Percentiles rank a stretch among this genome's conserved stretches.
Evolutionary conservation across 2,888 invertebrate species (phyloP).

Genomic region (Melipona bicolor): DNA sequence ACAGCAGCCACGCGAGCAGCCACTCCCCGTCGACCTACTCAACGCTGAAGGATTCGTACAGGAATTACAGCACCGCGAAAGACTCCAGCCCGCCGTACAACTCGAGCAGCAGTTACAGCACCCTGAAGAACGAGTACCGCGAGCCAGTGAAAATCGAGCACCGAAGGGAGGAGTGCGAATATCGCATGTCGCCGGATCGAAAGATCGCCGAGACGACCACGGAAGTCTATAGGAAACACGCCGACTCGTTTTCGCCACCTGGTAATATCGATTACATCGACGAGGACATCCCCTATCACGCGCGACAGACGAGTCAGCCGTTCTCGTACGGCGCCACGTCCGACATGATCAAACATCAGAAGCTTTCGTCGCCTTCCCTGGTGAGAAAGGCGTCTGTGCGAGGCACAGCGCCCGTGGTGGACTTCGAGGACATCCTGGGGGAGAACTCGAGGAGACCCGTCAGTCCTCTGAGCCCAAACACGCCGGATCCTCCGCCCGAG

Average conservation of each 20-base stretch:
- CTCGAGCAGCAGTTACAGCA: constrained; percentile 76
- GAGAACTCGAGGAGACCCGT: constrained; percentile 75
- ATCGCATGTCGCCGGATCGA: constrained; percentile 75
- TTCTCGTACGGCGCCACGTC: constrained; percentile 93
- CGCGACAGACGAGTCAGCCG: constrained; percentile 94
- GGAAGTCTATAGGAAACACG: constrained; percentile 68
- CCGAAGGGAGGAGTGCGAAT: constrained; percentile 73
- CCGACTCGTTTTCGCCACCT: constrained; percentile 80
- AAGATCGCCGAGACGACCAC: constrained; percentile 66
- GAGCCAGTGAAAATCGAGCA: constrained; percentile 70
- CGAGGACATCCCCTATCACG: constrained; percentile 94
- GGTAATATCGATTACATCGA: constrained; percentile 86
- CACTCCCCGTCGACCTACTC: constrained; percentile 80
- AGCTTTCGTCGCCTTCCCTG: constrained; percentile 93
- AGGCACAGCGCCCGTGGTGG: constrained; percentile 79
- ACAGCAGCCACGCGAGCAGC: constrained; percentile 74
- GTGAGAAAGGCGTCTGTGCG: constrained; percentile 89
- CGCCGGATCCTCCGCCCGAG: constrained; percentile 80
- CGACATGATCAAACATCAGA: constrained; percentile 90
- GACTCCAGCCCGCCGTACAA: constrained; percentile 79
- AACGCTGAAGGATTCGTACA: constrained; percentile 81
- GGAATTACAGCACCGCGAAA: constrained; percentile 77
- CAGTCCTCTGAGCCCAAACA: constrained; percentile 76
- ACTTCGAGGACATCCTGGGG: constrained; percentile 81
- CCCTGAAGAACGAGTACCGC: constrained; percentile 78